These are phyloP conservation scores for Papilio xuthus DNA, from an alignment of 1,140 invertebrate species.

Conservation along the genomic window DNA sequence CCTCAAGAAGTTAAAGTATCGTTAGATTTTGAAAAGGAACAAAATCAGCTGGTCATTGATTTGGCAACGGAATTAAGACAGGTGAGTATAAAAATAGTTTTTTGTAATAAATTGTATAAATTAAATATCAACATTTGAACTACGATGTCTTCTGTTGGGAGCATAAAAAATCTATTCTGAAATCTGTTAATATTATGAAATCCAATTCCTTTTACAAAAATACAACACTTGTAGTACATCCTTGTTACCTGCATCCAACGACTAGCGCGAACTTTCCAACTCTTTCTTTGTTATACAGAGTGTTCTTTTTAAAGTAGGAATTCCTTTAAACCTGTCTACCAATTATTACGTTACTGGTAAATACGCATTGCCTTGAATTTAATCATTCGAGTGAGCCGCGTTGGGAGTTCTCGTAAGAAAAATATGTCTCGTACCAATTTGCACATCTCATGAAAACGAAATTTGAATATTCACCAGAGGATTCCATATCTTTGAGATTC, in stretches of 20 bases:
- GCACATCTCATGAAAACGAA: constrained; percentile 50
- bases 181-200: no score
- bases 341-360: not conserved
- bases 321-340: constrained; percentile 7
- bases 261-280: no score
- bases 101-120: no score
- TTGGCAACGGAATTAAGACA: constrained; percentile 72
- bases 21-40: constrained; percentile 59
- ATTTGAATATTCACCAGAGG: constrained; percentile 53
- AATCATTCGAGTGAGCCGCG: constrained; percentile 40
- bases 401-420: constrained; percentile 41
- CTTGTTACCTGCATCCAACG: no score
- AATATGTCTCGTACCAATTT: constrained; percentile 57
- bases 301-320: no score
- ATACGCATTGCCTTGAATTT: constrained; percentile 41
- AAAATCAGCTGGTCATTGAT: constrained; percentile 70
- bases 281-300: no score
- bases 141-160: no score
- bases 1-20: constrained; percentile 61
- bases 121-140: no score
- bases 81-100: constrained; percentile 47
- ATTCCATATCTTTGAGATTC: constrained; percentile 33
- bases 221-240: no score
- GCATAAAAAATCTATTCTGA: no score
- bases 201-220: no score